Percentiles rank a stretch among this genome's conserved stretches.
Evolutionary conservation across 1,140 invertebrate species (phyloP).

Genomic region (Homarus americanus): DNA sequence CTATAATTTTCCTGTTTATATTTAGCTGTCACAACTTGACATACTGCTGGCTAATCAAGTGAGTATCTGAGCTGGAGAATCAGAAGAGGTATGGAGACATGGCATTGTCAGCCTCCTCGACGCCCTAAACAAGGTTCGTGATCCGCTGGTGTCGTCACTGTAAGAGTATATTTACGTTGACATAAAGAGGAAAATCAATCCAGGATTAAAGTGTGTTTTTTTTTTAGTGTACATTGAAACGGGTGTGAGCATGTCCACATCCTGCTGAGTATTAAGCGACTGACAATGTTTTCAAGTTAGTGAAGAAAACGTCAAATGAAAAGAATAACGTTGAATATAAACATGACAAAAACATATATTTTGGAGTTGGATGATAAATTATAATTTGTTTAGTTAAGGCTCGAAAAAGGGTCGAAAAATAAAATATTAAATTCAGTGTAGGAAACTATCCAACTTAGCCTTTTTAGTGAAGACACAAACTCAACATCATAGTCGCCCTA

Average conservation of each 20-base stretch:
- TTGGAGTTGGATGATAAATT: not conserved
- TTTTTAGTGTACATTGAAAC: not conserved
- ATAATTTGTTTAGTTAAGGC: slow-evolving; percentile 18
- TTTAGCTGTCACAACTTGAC: no score
- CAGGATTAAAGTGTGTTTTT: no score
- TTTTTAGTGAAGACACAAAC: not conserved
- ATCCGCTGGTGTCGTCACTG: not conserved
- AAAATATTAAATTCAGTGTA: not conserved
- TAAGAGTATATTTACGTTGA: no score
- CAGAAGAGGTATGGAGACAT: no score
- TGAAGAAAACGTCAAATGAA: not conserved
- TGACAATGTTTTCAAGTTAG: not conserved
- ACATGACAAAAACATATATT: not conserved
- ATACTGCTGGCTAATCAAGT: no score
- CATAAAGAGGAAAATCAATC: no score
- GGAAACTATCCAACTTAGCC: not conserved
- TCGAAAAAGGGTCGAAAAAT: slow-evolving; percentile 1
- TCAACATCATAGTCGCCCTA: not conserved
- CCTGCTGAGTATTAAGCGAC: no score
- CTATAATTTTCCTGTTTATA: no score
- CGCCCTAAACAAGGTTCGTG: not conserved
- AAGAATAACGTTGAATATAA: not conserved
- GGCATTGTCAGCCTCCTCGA: not conserved
- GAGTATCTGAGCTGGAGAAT: no score
- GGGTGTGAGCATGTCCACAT: no score